Percentiles rank a stretch among this genome's conserved stretches.
Conservation (phyloP, 2,888 invertebrate species). For the Caenorhabditis drosophilae region DNA sequence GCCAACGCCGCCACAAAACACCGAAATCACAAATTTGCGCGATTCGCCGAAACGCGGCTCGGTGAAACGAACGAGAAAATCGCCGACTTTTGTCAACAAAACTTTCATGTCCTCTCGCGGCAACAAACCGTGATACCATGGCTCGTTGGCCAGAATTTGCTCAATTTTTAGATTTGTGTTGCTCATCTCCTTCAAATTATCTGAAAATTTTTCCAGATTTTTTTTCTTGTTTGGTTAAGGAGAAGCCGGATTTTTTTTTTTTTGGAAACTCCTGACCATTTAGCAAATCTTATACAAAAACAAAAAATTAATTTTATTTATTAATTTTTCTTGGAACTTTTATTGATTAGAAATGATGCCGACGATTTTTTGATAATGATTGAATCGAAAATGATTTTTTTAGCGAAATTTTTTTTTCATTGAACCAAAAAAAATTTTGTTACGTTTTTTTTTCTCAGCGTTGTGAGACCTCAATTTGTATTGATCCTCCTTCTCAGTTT, state of each 20-base stretch:
- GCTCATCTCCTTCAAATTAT: slow-evolving; percentile 1
- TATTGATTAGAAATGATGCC: no score
- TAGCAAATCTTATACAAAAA: neutral
- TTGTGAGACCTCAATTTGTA: no score
- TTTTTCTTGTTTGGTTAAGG: no score
- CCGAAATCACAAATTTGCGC: slow-evolving; percentile 43
- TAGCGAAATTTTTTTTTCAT: no score
- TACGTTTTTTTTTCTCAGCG: no score
- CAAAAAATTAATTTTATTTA: no score
- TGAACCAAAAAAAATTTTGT: no score
- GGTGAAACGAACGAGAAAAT: slow-evolving; percentile 52
- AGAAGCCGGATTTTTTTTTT: neutral
- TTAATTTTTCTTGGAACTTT: neutral
- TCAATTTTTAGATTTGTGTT: slow-evolving; percentile 3
- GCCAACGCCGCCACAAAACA: slow-evolving; percentile 13
- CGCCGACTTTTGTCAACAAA: slow-evolving; percentile 43
- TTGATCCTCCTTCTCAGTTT: no score
- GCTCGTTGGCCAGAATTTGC: slow-evolving; percentile 16
- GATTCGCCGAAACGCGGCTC: slow-evolving; percentile 43
- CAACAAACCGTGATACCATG: slow-evolving; percentile 53
- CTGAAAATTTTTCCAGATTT: no score
- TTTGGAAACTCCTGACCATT: neutral
- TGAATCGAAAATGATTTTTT: no score
- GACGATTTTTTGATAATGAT: no score
- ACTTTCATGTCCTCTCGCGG: slow-evolving; percentile 56